Base-by-base conservation (phyloP, 2,113 vertebrate genomes). In the Entelurus aequoreus region DNA sequence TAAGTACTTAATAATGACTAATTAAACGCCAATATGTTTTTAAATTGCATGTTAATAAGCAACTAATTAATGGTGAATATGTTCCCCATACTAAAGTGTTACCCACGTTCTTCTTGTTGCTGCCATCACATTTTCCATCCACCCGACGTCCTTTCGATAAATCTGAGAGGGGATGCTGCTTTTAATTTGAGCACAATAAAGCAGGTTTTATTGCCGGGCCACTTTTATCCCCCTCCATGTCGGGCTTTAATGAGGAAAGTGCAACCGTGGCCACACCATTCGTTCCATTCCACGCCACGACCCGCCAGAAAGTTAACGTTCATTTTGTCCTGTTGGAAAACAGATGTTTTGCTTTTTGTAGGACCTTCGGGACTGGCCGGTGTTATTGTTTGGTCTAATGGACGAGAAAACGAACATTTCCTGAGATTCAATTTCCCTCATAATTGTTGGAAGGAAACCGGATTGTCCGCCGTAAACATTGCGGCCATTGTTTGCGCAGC, bases 381-480 rank as follows among this genome's bases (percentile, higher is more conserved):
- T 88, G 88, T 93, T 93, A 94, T 95, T 96, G 95, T 97, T 94
- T 89, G 81, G 90, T 89, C 88, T 92, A 93, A 93, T 91, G 90
- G 91, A 93, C 91, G 91, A 90, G 75, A 96, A 94, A 95, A 93
- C 76, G 60, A 93, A 94, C 89, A 90, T 93, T 98, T 98, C 95
- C 96, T 95, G 94, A 95, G 92, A 99, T 98, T 97, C 93, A 97
- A 94, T 93, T 94, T 92, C 92, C 90, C 90, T 93, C 92, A 95
- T 98, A 97, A 98, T 98, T 95, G 94, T 96, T 95, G 94, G 95
- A 98, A 97, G 95, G 95, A 98, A 99, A 93, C 94, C 88, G 90
- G 93, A 91, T 91, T 91, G 90, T 92, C 91, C 86, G 90, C 87
- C 93, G 89, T 97, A 97, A 97, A 97, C 94, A 95, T 85, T 79